phyloP scores from a whole-genome alignment of 2,113 vertebrate species.

The Eublepharis macularius region DNA sequence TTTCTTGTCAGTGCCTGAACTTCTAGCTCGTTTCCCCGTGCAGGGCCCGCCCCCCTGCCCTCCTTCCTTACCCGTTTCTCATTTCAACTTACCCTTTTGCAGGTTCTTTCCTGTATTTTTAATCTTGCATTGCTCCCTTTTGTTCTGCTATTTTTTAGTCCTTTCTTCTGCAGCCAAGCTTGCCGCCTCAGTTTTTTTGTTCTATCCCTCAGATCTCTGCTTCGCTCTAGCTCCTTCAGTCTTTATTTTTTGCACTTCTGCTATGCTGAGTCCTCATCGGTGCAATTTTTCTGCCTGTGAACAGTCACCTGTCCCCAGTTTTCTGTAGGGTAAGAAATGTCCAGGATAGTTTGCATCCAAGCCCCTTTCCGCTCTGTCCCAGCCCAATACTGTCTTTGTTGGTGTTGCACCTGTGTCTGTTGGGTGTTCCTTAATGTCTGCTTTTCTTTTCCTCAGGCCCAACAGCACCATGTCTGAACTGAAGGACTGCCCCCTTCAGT shows the following conservation, averaged over 20 bases:
- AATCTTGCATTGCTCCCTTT: neutral
- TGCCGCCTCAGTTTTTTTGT: neutral
- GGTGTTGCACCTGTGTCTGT: neutral
- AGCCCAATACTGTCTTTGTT: neutral
- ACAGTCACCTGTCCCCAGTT: neutral
- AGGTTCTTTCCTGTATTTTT: neutral
- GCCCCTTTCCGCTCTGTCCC: too few species aligned
- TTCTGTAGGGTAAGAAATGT: neutral
- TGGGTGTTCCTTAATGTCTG: neutral
- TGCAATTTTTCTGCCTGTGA: neutral
- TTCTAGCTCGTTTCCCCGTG: neutral
- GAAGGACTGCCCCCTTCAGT: constrained; percentile 97
- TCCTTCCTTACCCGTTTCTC: neutral
- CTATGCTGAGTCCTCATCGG: neutral
- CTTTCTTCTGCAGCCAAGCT: neutral
- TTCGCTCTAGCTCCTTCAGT: too few species aligned
- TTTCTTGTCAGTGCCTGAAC: neutral
- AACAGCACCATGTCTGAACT: constrained; percentile 90
- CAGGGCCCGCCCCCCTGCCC: neutral
- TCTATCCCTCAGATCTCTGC: too few species aligned
- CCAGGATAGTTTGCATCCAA: neutral
- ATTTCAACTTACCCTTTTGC: neutral
- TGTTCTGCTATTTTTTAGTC: neutral
- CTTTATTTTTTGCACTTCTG: neutral
- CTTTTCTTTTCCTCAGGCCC: neutral